Evolutionary conservation across 2,888 invertebrate genomes (phyloP).

Genomic region (Pandemis heparana): DNA sequence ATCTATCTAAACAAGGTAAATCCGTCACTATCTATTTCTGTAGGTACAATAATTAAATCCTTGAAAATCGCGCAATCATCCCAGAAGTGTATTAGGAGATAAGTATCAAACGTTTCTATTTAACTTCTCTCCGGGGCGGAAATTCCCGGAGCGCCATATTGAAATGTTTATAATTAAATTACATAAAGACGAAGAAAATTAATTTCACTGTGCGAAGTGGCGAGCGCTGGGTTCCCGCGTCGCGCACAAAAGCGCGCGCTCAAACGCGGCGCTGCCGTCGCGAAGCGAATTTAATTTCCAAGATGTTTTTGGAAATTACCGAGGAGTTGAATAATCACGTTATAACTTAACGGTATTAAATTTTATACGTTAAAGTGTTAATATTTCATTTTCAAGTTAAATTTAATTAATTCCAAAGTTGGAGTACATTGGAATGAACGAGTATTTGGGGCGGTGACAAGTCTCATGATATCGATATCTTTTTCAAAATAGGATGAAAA

Average conservation of each 20-base stretch:
- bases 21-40: slow-evolving; percentile 45
- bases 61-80: slow-evolving; percentile 79
- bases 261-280: slow-evolving; percentile 77
- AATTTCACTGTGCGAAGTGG: slow-evolving; percentile 85
- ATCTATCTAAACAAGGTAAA: slow-evolving; percentile 15
- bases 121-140: slow-evolving; percentile 82
- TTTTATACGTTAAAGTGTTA: slow-evolving; percentile 86
- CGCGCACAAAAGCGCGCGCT: slow-evolving; percentile 73
- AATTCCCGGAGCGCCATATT: slow-evolving; percentile 85
- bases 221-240: slow-evolving; percentile 62
- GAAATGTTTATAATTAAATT: slow-evolving; percentile 87
- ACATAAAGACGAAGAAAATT: slow-evolving; percentile 86
- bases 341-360: slow-evolving; percentile 85
- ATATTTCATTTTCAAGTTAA: slow-evolving; percentile 86
- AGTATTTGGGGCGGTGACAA: slow-evolving; percentile 34
- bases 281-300: slow-evolving; percentile 82
- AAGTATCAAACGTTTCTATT: slow-evolving; percentile 86
- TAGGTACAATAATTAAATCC: slow-evolving; percentile 74
- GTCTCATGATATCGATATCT: slow-evolving; percentile 37
- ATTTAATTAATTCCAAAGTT: slow-evolving; percentile 85
- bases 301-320: slow-evolving; percentile 83
- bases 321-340: slow-evolving; percentile 84
- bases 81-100: slow-evolving; percentile 84
- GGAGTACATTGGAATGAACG: slow-evolving; percentile 56
- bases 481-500: neutral